Base-by-base conservation (phyloP, 2,888 invertebrate genomes). In the Idaea straminata region DNA sequence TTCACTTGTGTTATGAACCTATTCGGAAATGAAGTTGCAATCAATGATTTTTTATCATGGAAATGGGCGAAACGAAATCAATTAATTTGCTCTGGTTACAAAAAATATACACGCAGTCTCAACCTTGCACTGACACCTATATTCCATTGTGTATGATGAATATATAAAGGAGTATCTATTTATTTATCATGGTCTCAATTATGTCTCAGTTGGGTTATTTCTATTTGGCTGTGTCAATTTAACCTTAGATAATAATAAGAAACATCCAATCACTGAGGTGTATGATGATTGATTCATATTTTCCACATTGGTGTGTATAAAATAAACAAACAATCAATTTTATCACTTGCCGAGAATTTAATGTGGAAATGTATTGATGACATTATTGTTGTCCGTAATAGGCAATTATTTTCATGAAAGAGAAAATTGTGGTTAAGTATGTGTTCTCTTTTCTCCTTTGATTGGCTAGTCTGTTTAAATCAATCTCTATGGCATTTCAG, bases 271-370 rank as follows among this genome's bases (percentile, higher is more conserved):
- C 34, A 38, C 13, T 47, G 13, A 47, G 10, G 47, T 47, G 47
- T 47, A 47, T 47, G 10, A 7, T 6, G 47, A 10, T 47, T 61
- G 15, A 35, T 15, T 62, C 66, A 69, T 67, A 69, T 69, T 69
- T 70, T 66, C 66, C 71, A 68, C 71, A 68, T 68, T 69, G 65
- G 35, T 72, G 64, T 65, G 62, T 68, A 68, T 68, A 72, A 72
- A 75, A 76, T 71, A 74, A 74, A 76, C 58, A 69, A 59, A 67
- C 63, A 68, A 65, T 59, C 65, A 62, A 70, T 73, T 65, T 64
- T 64, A 69, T 70, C 67, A 66, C 68, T 57, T 61, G 61, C 64
- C 61, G 1, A 47, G 47, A 47, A 47, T 47, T 4, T 5, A 47
- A 47, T 13, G 13, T 47, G 47, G 47, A 47, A 47, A 47, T 10